phyloP scores from a whole-genome alignment of 1,140 invertebrate species.

The Helicorthomorpha holstii region DNA sequence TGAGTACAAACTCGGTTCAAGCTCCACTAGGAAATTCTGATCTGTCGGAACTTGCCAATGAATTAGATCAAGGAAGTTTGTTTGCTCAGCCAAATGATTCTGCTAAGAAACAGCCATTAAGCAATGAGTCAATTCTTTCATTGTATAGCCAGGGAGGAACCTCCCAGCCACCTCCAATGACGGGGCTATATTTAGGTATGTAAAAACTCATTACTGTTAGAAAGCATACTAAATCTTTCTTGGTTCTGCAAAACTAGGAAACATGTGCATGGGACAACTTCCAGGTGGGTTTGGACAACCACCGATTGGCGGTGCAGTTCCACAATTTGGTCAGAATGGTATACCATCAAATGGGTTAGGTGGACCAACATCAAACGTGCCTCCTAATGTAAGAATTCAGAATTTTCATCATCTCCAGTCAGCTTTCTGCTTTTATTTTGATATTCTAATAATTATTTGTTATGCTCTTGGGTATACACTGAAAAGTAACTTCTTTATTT shows the following conservation, averaged over 20 bases:
- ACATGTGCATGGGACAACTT: neutral
- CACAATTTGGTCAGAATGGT: too few species aligned
- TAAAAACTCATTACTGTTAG: neutral
- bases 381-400: neutral
- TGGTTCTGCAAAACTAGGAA: neutral
- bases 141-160: slow-evolving; percentile 53
- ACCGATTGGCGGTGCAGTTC: too few species aligned
- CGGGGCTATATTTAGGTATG: slow-evolving; percentile 18
- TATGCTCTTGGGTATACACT: too few species aligned
- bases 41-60: neutral
- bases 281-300: neutral
- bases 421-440: neutral
- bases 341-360: neutral
- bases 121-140: slow-evolving; percentile 84
- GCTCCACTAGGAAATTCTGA: neutral
- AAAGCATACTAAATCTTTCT: neutral
- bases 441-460: slow-evolving; percentile 23
- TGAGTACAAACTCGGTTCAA: slow-evolving; percentile 1
- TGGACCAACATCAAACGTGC: neutral
- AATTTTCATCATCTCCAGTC: neutral
- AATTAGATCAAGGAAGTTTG: slow-evolving; percentile 42
- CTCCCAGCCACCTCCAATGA: slow-evolving; percentile 13
- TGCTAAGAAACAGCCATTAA: slow-evolving; percentile 44
- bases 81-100: slow-evolving; percentile 54
- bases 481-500: too few species aligned